Evolutionary conservation across 1,140 invertebrate species (phyloP).

Genomic region (Ceratina calcarata): DNA sequence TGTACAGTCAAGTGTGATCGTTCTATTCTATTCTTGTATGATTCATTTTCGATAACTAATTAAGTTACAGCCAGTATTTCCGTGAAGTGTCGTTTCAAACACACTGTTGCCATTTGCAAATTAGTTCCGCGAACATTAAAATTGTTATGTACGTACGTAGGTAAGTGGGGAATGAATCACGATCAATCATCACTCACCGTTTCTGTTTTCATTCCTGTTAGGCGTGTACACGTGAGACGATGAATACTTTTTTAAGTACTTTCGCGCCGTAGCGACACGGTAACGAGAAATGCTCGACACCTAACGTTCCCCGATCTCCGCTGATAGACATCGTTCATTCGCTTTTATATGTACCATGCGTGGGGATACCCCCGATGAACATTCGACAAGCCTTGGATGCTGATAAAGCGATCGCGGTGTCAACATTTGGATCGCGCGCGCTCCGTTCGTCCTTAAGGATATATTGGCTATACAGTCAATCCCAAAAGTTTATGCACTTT

Average conservation of each 20-base stretch:
- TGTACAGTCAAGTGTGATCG: too few species aligned
- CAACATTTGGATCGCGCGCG: not conserved
- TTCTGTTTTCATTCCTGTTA: not conserved
- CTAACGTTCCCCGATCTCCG: not conserved
- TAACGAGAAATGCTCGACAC: not conserved
- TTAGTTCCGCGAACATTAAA: not conserved
- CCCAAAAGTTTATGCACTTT: too few species aligned
- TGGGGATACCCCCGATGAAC: not conserved
- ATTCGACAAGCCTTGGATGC: slow-evolving; percentile 6
- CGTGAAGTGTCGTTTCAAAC: too few species aligned
- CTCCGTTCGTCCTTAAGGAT: too few species aligned
- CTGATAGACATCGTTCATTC: not conserved
- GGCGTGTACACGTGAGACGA: not conserved
- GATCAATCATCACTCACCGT: slow-evolving; percentile 26
- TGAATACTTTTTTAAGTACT: not conserved
- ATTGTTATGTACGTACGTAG: not conserved
- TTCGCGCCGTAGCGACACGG: too few species aligned
- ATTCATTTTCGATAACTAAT: too few species aligned
- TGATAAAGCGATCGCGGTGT: slow-evolving; percentile 16
- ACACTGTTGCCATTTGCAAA: too few species aligned
- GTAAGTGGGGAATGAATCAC: not conserved
- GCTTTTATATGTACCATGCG: slow-evolving; percentile 1
- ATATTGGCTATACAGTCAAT: too few species aligned
- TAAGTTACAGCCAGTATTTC: too few species aligned
- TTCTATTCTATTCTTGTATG: too few species aligned